Evolutionary conservation across 2,888 invertebrate species (phyloP), one percentile per base, ranked within the genome.

Genomic region (Drosophila sordidula): DNA sequence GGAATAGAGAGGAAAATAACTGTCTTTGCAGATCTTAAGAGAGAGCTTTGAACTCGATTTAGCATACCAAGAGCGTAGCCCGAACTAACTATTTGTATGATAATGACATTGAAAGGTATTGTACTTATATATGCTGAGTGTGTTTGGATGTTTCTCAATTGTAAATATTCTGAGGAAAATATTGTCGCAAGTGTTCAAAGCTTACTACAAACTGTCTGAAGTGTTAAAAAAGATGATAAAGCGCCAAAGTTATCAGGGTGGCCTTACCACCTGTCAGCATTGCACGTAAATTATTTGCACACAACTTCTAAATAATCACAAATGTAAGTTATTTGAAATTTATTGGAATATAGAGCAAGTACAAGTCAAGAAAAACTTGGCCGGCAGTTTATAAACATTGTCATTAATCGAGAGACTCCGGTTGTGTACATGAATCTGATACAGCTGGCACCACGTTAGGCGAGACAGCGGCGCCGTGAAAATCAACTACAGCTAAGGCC

Each of bases 341-440:
- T 6, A 42, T 36, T n/a, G 34, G 18, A 58, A 44, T 25, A 25
- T 45, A 25, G 2, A 32, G 8, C 6, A 3, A 9, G 32, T 14
- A 36, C 29, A 34, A 34, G 34, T 8, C 14, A 25, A 18, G 14
- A 32, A 34, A 38, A 64, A 49, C 22, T 42, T 45, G 59, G 42
- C 67, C 54, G 50, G 32, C 47, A 58, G 83, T 68, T 82, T 87
- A 72, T 72, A 69, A 72, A 79, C 80, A 79, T 75, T 66, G 78
- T 59, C 75, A 85, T 85, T 81, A 75, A 67, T 70, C 44, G 76
- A 38, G 12, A 29, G 69, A 39, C 50, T 45, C 22, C 50, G 25
- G 18, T n/a, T 41, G 46, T 61, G 66, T 67, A 72, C 55, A 67
- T 62, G 52, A 38, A 59, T 59, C 67, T 36, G 32, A 18, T 44